Evolutionary conservation across 2,113 vertebrate genomes (phyloP), one percentile per base, ranked within the genome.

Genomic region (Neopipo cinnamomea): DNA sequence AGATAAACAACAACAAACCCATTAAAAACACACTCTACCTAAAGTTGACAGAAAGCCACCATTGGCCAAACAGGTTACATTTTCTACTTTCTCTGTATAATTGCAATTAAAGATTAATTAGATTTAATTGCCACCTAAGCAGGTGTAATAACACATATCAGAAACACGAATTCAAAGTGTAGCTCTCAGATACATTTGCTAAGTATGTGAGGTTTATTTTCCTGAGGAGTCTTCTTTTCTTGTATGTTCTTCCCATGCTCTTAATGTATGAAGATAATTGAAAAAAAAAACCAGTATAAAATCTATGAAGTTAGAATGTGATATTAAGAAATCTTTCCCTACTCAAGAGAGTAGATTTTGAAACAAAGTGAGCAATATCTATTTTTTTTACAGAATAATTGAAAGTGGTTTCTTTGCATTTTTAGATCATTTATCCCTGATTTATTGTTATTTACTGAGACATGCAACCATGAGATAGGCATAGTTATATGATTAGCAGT

Each of bases 151-250:
- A 23, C 75, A 76, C 65, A 49, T 81, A 96, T 77, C 96, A 97
- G 78, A 95, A 96, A 67, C 95, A 97, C 90, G 91, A 96, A 70
- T 16, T 70, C 88, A 93, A 96, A 92, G 90, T 93, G 91, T 96
- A 96, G 96, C 97, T 98, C 96, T 95, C 96, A 95, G 97, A 97
- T 82, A 97, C 93, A 97, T 98, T 97, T 96, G 94, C 95, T 97
- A 97, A 97, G 95, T 97, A 95, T 96, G 78, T 91, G 92, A 94
- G 94, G 86, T 97, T 98, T 98, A 94, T 97, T 97, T 95, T 95
- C 70, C 94, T 96, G 88, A 95, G 91, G 56, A 82, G 80, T 97
- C 92, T 95, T 96, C 61, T 87, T 93, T 96, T 96, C 93, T 95
- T 88, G 82, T 96, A 95, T 96, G 80, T 67, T 93, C 70, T 93